These are phyloP conservation scores for Yponomeuta cagnagella DNA, from an alignment of 2,888 invertebrate species.

Conservation along the genomic window DNA sequence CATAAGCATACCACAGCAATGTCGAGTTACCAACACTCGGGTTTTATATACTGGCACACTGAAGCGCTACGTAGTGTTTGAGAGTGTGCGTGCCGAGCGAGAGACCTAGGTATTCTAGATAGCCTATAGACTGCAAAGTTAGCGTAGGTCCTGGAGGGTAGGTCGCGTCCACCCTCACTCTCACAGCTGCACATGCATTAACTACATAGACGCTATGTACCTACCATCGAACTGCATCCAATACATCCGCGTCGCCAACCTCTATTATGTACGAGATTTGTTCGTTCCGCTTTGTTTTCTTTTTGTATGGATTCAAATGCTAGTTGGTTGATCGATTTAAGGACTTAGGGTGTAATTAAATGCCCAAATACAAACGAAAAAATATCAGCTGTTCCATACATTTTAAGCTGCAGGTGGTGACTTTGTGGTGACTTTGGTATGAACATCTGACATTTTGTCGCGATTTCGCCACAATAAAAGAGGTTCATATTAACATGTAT, in stretches of 20 bases:
- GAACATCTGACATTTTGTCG: too few relatives aligned
- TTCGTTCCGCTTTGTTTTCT: constrained; percentile 6
- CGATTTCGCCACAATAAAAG: too few relatives aligned
- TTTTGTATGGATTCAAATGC: constrained; percentile 18
- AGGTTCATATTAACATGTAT: too few relatives aligned
- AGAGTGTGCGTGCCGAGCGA: constrained; percentile 34
- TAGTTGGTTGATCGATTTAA: constrained; percentile 17
- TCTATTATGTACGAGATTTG: neutral
- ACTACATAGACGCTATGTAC: constrained; percentile 30
- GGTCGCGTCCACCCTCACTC: constrained; percentile 36
- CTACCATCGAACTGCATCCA: constrained; percentile 45
- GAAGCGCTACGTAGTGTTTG: constrained; percentile 10
- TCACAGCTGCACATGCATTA: constrained; percentile 30
- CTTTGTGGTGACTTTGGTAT: too few relatives aligned
- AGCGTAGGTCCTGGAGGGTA: constrained; percentile 63
- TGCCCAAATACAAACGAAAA: too few relatives aligned
- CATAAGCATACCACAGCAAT: constrained; percentile 7
- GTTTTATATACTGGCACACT: constrained; percentile 5
- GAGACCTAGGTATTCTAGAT: constrained; percentile 50
- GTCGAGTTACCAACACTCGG: constrained; percentile 6
- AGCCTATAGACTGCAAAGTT: constrained; percentile 58
- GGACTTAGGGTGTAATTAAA: too few relatives aligned
- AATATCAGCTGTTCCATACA: too few relatives aligned
- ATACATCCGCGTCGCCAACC: neutral
- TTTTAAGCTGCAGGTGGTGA: too few relatives aligned